These are phyloP conservation scores for Apis laboriosa DNA, from an alignment of 1,140 invertebrate species.

Conservation along the genomic window DNA sequence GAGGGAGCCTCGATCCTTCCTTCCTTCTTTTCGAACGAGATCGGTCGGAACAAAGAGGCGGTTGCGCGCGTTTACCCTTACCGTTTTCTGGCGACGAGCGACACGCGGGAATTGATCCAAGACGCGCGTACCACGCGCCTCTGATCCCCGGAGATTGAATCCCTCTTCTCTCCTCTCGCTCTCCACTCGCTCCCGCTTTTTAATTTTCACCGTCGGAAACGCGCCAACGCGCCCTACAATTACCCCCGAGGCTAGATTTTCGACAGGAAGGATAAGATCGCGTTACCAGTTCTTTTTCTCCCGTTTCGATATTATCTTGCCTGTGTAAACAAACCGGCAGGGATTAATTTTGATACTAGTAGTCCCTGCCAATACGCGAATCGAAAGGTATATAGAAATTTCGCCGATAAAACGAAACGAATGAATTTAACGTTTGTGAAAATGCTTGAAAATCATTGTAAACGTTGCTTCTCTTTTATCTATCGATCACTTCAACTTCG, in stretches of 20 bases:
- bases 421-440: too few species aligned
- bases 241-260: background rate
- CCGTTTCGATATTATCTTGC: background rate
- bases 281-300: background rate
- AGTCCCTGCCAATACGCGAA: too few species aligned
- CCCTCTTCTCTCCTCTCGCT: background rate
- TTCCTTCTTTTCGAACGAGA: background rate
- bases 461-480: too few species aligned
- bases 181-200: background rate
- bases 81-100: slow-evolving; percentile 29
- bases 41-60: slow-evolving; percentile 50
- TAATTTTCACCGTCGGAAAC: slow-evolving; percentile 34
- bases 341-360: too few species aligned
- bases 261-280: slow-evolving; percentile 10
- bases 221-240: background rate
- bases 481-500: too few species aligned
- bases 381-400: too few species aligned
- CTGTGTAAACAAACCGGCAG: background rate
- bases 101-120: slow-evolving; percentile 41
- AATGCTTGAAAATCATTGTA: too few species aligned
- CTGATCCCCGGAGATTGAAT: slow-evolving; percentile 36
- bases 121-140: slow-evolving; percentile 10
- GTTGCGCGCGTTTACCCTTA: slow-evolving; percentile 31
- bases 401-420: too few species aligned
- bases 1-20: background rate